These are phyloP conservation scores for Dolichallabes microphthalmus DNA, from an alignment of 2,113 vertebrate genomes.

Conservation along the genomic window DNA sequence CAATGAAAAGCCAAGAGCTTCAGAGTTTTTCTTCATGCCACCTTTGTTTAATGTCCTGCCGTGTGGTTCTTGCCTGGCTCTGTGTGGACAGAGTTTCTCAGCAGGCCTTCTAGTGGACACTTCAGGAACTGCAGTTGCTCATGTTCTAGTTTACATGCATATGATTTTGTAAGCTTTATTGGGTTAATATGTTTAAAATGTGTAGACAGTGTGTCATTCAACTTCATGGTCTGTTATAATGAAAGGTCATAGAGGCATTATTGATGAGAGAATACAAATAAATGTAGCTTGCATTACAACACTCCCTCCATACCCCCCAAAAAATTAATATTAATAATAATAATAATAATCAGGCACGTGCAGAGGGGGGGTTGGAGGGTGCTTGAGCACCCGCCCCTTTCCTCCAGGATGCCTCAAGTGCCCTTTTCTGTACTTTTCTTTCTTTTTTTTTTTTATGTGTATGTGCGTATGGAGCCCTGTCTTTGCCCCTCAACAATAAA, in stretches of 20 bases:
- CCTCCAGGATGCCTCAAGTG: no score
- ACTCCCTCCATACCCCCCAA: no score
- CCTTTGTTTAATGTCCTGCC: slow-evolving; percentile 9
- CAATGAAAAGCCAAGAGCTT: slow-evolving; percentile 9
- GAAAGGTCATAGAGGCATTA: background rate
- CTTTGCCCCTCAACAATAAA: no score
- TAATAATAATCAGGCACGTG: no score
- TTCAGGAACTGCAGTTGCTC: background rate
- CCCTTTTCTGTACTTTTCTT: no score
- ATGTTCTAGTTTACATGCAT: background rate
- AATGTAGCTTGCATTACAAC: background rate
- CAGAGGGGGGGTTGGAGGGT: no score
- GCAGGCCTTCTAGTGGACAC: slow-evolving; percentile 47
- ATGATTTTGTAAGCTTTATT: no score
- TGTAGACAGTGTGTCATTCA: no score
- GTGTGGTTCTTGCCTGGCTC: background rate
- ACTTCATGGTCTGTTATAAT: background rate
- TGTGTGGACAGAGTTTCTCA: background rate
- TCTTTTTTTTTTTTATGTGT: no score
- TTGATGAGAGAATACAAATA: background rate
- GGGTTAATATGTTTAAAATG: background rate
- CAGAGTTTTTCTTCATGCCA: slow-evolving; percentile 6
- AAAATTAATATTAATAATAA: no score
- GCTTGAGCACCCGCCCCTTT: no score
- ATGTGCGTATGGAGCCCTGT: no score